A percentile compares a stretch with the other conserved stretches of the same genome.
phyloP scores from a whole-genome alignment of 2,113 vertebrate genomes.

The Benitochromis conjunctus region DNA sequence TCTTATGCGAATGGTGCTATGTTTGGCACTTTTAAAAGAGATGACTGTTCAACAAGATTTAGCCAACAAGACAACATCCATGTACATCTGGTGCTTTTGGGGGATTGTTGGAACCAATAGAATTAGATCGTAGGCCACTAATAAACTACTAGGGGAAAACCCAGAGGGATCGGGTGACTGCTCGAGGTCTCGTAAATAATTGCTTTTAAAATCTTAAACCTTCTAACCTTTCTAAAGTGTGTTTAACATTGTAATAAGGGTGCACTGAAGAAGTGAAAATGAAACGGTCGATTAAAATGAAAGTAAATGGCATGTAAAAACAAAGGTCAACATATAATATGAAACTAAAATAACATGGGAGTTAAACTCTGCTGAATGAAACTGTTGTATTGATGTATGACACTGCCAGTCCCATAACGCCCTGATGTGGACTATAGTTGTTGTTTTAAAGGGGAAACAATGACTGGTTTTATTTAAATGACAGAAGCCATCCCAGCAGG shows the following conservation, averaged over 20 bases:
- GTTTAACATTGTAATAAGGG: background rate
- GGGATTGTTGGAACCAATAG: background rate
- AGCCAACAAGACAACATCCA: background rate
- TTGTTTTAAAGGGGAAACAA: background rate
- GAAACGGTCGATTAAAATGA: background rate
- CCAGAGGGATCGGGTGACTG: background rate
- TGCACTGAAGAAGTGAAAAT: background rate
- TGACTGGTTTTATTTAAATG: background rate
- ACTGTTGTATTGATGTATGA: background rate
- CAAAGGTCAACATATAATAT: background rate
- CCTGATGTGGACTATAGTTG: background rate
- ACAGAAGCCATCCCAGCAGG: background rate
- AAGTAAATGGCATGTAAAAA: background rate
- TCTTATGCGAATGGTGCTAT: background rate
- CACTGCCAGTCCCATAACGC: background rate
- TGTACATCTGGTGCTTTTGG: background rate
- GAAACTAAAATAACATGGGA: background rate
- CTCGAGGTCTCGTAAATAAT: background rate
- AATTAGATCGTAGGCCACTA: background rate
- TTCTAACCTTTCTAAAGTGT: background rate
- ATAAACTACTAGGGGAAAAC: background rate
- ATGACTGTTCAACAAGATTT: background rate
- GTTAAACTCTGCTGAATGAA: background rate
- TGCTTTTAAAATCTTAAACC: background rate
- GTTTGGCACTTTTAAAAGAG: no score